A percentile compares a stretch with the other conserved stretches of the same genome.
phyloP scores from a whole-genome alignment of 2,888 invertebrate genomes.

The Fissipunctia ypsillon region DNA sequence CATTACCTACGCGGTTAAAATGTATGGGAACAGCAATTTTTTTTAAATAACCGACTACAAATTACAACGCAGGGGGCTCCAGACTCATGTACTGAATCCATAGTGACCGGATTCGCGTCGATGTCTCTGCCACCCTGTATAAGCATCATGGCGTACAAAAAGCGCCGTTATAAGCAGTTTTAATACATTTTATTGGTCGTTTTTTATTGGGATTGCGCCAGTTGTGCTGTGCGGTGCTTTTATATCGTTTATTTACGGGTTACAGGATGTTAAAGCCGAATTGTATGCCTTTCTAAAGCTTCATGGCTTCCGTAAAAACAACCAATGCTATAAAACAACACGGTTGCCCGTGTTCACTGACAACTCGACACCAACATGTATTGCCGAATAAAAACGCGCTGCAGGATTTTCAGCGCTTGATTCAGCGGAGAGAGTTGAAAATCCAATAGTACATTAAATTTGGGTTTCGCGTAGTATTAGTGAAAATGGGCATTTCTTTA shows the following conservation, averaged over 20 bases:
- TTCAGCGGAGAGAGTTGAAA: background rate
- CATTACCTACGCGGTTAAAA: too few relatives aligned
- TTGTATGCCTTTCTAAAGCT: conserved; percentile 4
- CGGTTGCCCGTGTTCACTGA: background rate
- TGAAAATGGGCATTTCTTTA: background rate
- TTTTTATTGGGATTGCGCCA: conserved; percentile 28
- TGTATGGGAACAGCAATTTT: too few relatives aligned
- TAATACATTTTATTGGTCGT: conserved; percentile 19
- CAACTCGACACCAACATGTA: background rate
- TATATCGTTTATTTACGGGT: conserved; percentile 10
- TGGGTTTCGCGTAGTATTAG: background rate
- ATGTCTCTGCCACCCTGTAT: too few relatives aligned
- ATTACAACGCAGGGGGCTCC: too few relatives aligned
- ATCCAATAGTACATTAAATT: background rate
- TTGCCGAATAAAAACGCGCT: background rate
- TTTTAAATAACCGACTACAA: too few relatives aligned
- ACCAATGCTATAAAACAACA: background rate
- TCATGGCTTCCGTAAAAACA: background rate
- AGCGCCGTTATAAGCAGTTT: background rate
- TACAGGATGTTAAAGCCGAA: conserved; percentile 7
- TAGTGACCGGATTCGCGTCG: too few relatives aligned
- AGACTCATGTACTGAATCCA: too few relatives aligned
- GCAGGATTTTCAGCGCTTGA: background rate
- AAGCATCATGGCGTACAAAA: background rate
- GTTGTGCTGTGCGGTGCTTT: conserved; percentile 15